Conservation (phyloP, 1,140 invertebrate genomes). For the Danaus melanippus region DNA sequence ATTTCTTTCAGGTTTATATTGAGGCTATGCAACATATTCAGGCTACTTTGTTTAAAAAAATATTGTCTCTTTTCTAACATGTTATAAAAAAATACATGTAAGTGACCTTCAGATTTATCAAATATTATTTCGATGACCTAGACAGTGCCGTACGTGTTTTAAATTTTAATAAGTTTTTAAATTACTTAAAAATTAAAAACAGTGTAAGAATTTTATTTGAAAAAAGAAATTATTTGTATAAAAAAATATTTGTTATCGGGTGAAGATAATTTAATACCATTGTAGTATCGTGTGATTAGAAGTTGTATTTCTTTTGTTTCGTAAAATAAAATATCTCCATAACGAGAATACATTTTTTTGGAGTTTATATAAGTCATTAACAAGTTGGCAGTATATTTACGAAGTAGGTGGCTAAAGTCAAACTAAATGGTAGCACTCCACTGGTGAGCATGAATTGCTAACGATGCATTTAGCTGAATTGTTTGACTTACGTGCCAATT, state of each 20-base stretch:
- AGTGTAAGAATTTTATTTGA: no score
- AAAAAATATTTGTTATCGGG: no score
- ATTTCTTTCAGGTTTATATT: no score
- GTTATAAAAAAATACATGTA: background rate
- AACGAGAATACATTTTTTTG: background rate
- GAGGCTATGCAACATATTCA: no score
- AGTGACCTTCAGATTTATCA: background rate
- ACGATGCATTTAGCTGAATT: constrained; percentile 10
- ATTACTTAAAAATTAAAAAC: no score
- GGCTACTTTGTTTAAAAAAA: background rate
- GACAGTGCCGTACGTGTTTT: background rate
- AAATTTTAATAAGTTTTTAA: no score
- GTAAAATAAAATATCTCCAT: no score
- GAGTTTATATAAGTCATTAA: constrained; percentile 7
- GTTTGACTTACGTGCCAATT: constrained; percentile 2
- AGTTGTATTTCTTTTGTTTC: no score
- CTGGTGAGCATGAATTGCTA: constrained; percentile 2
- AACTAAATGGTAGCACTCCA: constrained; percentile 5
- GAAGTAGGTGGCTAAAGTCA: constrained; percentile 6
- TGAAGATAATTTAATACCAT: no score
- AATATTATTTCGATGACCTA: background rate
- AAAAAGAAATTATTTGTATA: no score
- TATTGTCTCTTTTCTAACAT: background rate
- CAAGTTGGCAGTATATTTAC: constrained; percentile 9
- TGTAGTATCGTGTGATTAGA: no score